Evolutionary conservation across 2,888 invertebrate genomes (phyloP).

Genomic region (Drosophila algonquin): DNA sequence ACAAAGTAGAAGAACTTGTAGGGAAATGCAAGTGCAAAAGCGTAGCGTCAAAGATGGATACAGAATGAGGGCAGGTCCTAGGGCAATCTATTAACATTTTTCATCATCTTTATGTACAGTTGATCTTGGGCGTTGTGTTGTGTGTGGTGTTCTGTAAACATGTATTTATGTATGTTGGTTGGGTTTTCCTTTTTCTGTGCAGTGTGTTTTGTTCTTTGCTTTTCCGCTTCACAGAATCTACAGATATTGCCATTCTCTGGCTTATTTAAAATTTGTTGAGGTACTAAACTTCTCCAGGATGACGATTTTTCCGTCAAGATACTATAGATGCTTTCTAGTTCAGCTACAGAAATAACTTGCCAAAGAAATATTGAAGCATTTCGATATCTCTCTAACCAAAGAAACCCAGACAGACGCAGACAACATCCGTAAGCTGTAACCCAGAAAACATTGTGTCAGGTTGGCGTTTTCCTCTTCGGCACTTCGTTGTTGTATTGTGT

Average conservation of each 20-base stretch:
- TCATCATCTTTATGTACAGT: conserved; percentile 33
- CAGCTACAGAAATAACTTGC: not conserved
- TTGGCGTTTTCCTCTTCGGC: conserved; percentile 29
- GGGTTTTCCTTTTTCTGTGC: too few relatives aligned
- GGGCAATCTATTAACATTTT: conserved; percentile 46
- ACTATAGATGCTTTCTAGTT: too few relatives aligned
- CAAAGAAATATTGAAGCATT: not conserved
- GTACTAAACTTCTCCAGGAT: not conserved
- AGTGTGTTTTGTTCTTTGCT: not conserved
- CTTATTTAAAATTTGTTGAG: not conserved
- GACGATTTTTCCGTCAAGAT: too few relatives aligned
- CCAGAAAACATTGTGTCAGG: conserved; percentile 52
- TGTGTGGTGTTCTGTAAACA: not conserved
- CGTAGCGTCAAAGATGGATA: conserved; percentile 35
- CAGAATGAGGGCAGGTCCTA: conserved; percentile 49
- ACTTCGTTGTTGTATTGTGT: conserved; percentile 17
- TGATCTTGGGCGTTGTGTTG: conserved; percentile 21
- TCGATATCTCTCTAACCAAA: not conserved
- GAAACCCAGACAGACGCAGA: not conserved
- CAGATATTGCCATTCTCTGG: not conserved
- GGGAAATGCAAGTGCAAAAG: conserved; percentile 33
- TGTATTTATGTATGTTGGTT: too few relatives aligned
- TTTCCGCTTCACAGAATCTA: not conserved
- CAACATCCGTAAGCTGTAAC: conserved; percentile 35
- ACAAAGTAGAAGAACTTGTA: not conserved